Evolutionary conservation across 1,140 invertebrate genomes (phyloP).

Genomic region (Scylla paramamosain): DNA sequence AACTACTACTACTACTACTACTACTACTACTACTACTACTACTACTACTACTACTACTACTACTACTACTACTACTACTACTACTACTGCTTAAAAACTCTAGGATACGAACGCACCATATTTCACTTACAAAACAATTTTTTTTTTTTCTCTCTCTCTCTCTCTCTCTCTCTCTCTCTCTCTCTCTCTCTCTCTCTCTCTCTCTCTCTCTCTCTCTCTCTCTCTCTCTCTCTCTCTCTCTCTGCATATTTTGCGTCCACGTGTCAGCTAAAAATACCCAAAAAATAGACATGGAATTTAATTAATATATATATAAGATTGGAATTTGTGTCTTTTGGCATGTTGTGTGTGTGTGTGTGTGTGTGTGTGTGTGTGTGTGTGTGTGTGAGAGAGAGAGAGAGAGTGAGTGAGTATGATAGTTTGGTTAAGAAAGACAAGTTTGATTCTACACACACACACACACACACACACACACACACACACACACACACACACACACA

Average conservation of each 20-base stretch:
- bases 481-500: slow-evolving; percentile 19
- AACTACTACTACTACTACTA: slow-evolving; percentile 21
- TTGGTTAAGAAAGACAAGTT: too few relatives aligned
- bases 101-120: too few relatives aligned
- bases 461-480: neutral
- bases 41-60: slow-evolving; percentile 22
- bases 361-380: too few relatives aligned
- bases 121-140: too few relatives aligned
- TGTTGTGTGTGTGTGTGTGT: too few relatives aligned
- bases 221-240: slow-evolving; percentile 24
- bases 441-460: neutral
- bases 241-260: too few relatives aligned
- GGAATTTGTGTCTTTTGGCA: too few relatives aligned
- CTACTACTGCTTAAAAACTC: neutral
- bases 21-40: slow-evolving; percentile 22
- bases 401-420: too few relatives aligned
- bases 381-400: too few relatives aligned
- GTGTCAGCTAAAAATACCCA: too few relatives aligned
- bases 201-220: slow-evolving; percentile 28
- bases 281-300: too few relatives aligned
- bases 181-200: slow-evolving; percentile 44
- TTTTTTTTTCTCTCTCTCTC: slow-evolving; percentile 34
- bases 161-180: neutral
- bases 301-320: too few relatives aligned
- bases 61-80: slow-evolving; percentile 15